Evolutionary conservation across 1,140 invertebrate species (phyloP), one percentile per base, ranked within the genome.

Genomic region (Drosophila lacertosa): DNA sequence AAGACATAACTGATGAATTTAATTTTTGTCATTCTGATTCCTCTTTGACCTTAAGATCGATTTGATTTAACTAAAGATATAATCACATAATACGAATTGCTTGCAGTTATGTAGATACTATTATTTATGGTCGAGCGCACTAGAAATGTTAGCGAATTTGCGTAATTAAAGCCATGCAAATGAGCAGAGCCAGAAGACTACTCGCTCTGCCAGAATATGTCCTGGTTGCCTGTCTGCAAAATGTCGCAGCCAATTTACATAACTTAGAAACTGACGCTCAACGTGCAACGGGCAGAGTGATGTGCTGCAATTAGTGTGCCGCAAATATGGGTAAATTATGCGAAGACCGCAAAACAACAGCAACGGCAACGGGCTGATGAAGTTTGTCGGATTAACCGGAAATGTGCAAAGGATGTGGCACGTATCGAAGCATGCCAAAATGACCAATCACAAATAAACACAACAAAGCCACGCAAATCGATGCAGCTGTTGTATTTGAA

Each of bases 101-200:
- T 50, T 4, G 20, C 47, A 62, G 33, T 5, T 3, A 15, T 20
- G 51, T 50, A 39, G 48, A 32, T 32, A 4, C 13, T 11, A 40
- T 62, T 45, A 29, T 47, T 57, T 48, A 24, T 37, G 32, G 13
- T 7, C 20, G 26, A 22, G 26, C n/a, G 40, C n/a, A 32, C 65
- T 42, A 20, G 53, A 71, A 75, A 58, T 62, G 45, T 29, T 22
- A 47, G 66, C 39, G 73, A 74, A 77, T 82, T 69, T 51, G 11
- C 57, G 42, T 64, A 82, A 78, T 74, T 71, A 54, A 71, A 45
- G 22, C 47, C 40, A 78, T 74, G 74, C 65, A 74, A 83, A 82
- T 70, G 33, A 40, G 39, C 74, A 70, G 20, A 66, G 11, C 11
- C 3, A 29, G 26, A 26, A 26, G 5, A 26, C 24, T 33, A 48